Evolutionary conservation across 2,797 vertebrate species (phyloP).

Genomic region (Sebastes oblongus): DNA sequence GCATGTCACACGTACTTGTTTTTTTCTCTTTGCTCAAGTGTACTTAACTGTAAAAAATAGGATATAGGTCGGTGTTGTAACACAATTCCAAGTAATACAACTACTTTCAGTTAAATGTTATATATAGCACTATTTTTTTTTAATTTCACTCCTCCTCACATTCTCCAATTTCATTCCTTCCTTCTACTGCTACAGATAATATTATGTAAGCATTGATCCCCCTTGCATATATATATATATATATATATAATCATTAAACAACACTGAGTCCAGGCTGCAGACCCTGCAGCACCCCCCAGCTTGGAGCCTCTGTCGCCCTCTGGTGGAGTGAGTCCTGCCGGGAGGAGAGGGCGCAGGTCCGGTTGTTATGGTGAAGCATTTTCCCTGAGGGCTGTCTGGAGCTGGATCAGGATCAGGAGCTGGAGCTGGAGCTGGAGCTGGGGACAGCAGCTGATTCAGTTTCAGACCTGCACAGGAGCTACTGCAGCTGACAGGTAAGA

Average conservation of each 20-base stretch:
- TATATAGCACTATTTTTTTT: not conserved
- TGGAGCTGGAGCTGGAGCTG: too few relatives aligned
- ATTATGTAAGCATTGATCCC: not conserved
- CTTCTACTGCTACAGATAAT: not conserved
- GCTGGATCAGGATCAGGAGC: not conserved
- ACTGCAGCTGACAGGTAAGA: conserved; percentile 53
- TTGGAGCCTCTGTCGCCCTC: conserved; percentile 55
- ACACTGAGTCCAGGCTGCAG: not conserved
- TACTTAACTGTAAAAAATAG: not conserved
- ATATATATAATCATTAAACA: too few relatives aligned
- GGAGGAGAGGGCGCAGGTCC: conserved; percentile 22
- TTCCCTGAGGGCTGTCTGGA: conserved; percentile 56
- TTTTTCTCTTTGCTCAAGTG: not conserved
- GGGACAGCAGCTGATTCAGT: too few relatives aligned
- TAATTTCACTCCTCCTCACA: not conserved
- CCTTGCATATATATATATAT: not conserved
- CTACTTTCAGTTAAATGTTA: not conserved
- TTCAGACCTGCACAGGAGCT: not conserved
- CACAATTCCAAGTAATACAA: not conserved
- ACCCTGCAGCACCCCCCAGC: not conserved
- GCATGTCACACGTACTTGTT: not conserved
- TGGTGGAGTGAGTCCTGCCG: conserved; percentile 9
- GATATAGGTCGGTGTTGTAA: not conserved
- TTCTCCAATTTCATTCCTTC: not conserved
- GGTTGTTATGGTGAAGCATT: conserved; percentile 85